Base-by-base conservation (phyloP, 2,888 invertebrate species). In the Ennomos fuscantarius region DNA sequence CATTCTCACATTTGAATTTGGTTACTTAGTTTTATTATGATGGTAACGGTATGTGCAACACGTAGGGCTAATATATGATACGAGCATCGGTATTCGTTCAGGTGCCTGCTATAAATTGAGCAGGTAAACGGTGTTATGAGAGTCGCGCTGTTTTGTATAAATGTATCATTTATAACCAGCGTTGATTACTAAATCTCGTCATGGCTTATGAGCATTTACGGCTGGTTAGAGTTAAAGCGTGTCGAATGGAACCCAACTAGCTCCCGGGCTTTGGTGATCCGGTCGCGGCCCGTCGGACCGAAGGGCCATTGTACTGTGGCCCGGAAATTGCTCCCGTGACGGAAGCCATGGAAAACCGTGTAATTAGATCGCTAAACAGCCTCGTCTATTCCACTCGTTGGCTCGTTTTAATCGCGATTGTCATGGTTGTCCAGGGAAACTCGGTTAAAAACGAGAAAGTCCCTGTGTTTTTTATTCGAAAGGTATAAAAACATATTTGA, bases 291-390 rank as follows among this genome's bases (percentile, higher is more conserved):
- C 65, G 54, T 54, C 73, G 68, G 71, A 79, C 77, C 78, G 76
- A 78, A 24, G 55, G 62, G 61, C 82, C 80, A 59, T 59, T 59
- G 52, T 48, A 76, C 75, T 78, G 76, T 78, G 55, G 60, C 62
- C 83, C 82, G 86, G 85, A 82, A 81, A 78, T 76, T 68, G 73
- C 57, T 70, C 75, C 78, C 76, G 78, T 78, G 78, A 75, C 83
- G 79, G 76, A 82, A 79, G 76, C 79, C 76, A 74, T 77, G 80
- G 78, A 82, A 76, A 80, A 71, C 78, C 82, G 76, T 86, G 78
- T 87, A 89, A 89, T 89, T 82, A 81, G 78, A 73, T 74, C 74
- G 73, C 76, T 80, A 81, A 80, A 76, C 76, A 77, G 73, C 70
- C 65, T 64, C 70, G 70, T 78, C 68, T 69, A 74, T 69, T 68